Percentiles rank a stretch among this genome's conserved stretches.
These are phyloP conservation scores for Chrysomallon squamiferum DNA, from an alignment of 1,140 invertebrate genomes.

Conservation along the genomic window DNA sequence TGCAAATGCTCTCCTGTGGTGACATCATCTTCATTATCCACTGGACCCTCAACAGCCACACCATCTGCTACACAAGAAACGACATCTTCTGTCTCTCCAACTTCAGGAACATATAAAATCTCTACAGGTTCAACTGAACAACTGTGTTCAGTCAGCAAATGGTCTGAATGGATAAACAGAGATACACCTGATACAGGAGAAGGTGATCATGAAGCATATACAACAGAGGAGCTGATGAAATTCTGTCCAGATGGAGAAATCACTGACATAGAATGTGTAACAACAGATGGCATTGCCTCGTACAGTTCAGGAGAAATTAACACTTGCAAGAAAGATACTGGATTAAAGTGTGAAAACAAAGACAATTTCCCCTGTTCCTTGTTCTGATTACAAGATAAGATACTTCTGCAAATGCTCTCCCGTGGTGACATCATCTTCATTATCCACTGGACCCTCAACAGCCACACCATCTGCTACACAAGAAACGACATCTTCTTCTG, in stretches of 20 bases:
- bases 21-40: not conserved
- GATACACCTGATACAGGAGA: conserved; percentile 39
- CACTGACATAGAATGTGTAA: conserved; percentile 42
- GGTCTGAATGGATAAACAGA: conserved; percentile 41
- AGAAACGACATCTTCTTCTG: conserved; percentile 19
- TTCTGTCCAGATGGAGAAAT: conserved; percentile 41
- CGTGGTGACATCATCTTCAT: not conserved
- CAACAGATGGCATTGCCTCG: conserved; percentile 11
- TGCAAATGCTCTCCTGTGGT: conserved; percentile 50
- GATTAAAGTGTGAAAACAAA: conserved; percentile 15
- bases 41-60: conserved; percentile 8
- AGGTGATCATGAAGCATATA: conserved; percentile 38
- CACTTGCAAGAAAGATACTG: conserved; percentile 9
- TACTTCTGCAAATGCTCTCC: conserved; percentile 34
- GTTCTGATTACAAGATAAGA: conserved; percentile 55
- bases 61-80: not conserved
- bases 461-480: not conserved
- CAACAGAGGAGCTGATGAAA: conserved; percentile 19
- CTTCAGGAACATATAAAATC: not conserved
- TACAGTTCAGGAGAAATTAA: conserved; percentile 8
- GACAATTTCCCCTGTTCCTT: conserved; percentile 26
- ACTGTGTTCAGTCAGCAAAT: conserved; percentile 14
- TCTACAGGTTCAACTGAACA: conserved; percentile 9
- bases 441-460: conserved; percentile 7
- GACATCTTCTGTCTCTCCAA: conserved; percentile 22